Conservation (phyloP, 2,888 invertebrate species). For the Chrysomela aeneicollis region DNA sequence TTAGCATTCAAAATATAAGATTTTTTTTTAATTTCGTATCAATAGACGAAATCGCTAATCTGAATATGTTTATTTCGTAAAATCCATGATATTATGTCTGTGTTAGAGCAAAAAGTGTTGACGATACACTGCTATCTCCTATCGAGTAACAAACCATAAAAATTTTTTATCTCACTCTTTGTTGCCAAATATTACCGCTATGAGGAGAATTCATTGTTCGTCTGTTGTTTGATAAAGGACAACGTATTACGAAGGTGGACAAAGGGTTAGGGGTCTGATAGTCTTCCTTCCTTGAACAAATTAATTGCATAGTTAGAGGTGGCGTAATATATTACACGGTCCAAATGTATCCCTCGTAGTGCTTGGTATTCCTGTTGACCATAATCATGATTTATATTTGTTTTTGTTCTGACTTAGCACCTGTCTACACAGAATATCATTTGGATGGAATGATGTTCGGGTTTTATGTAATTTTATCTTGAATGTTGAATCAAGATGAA, state of each 20-base stretch:
- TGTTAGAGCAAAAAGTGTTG: too few relatives aligned
- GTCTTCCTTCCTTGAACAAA: slow-evolving; percentile 36
- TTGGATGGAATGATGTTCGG: slow-evolving; percentile 3
- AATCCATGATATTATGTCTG: too few relatives aligned
- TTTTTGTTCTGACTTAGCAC: slow-evolving; percentile 35
- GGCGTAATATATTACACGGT: slow-evolving; percentile 23
- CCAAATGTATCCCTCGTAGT: slow-evolving; percentile 25
- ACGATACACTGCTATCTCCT: too few relatives aligned
- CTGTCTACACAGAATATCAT: slow-evolving; percentile 31
- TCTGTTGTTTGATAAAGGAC: slow-evolving; percentile 29
- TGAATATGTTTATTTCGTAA: too few relatives aligned
- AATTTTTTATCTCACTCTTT: too few relatives aligned
- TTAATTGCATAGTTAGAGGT: slow-evolving; percentile 31
- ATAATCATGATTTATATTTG: slow-evolving; percentile 37
- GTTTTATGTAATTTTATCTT: background rate
- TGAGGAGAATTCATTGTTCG: background rate
- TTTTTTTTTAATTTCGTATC: too few relatives aligned
- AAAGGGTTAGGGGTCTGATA: slow-evolving; percentile 34
- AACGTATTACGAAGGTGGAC: slow-evolving; percentile 27
- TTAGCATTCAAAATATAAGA: too few relatives aligned
- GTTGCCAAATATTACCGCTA: background rate
- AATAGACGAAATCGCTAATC: too few relatives aligned
- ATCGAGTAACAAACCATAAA: too few relatives aligned
- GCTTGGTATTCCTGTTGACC: slow-evolving; percentile 34
- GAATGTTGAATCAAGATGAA: too few relatives aligned